Evolutionary conservation across 2,797 vertebrate genomes (phyloP).

Genomic region (Pipistrellus pygmaeus): DNA sequence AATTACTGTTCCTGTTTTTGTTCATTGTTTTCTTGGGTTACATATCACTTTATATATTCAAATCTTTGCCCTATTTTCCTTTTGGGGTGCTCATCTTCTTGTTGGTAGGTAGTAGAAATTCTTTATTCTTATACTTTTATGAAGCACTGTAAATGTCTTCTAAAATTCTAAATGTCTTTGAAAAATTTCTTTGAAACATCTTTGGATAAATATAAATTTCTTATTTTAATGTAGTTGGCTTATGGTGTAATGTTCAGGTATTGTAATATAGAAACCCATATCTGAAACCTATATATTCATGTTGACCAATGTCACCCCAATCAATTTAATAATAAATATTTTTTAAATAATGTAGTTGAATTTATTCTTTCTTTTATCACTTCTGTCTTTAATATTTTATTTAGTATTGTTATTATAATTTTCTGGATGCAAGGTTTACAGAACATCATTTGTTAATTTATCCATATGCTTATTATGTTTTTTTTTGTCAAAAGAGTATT

Average conservation of each 20-base stretch:
- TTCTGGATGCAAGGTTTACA: conserved; percentile 6
- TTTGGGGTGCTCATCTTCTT: not conserved
- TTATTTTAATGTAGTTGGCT: conserved; percentile 32
- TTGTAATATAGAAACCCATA: too few species aligned
- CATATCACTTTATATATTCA: not conserved
- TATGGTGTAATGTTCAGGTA: not conserved
- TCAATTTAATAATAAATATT: too few species aligned
- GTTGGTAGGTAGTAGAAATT: not conserved
- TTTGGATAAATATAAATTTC: conserved; percentile 18
- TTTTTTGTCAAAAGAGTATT: conserved; percentile 10
- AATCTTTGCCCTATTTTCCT: not conserved
- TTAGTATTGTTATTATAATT: not conserved
- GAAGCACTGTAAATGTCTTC: not conserved
- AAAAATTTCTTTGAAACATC: conserved; percentile 30
- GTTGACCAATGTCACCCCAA: too few species aligned
- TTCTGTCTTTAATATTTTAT: conserved; percentile 13
- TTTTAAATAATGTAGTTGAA: too few species aligned
- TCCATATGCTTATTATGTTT: conserved; percentile 34
- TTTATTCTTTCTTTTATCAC: not conserved
- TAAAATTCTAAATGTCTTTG: not conserved
- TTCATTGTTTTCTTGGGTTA: conserved; percentile 11
- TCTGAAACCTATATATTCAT: too few species aligned
- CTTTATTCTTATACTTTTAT: not conserved
- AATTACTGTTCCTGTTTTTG: not conserved
- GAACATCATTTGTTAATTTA: conserved; percentile 21